phyloP scores from a whole-genome alignment of 2,113 vertebrate genomes.

The Pollimyrus isidori region DNA sequence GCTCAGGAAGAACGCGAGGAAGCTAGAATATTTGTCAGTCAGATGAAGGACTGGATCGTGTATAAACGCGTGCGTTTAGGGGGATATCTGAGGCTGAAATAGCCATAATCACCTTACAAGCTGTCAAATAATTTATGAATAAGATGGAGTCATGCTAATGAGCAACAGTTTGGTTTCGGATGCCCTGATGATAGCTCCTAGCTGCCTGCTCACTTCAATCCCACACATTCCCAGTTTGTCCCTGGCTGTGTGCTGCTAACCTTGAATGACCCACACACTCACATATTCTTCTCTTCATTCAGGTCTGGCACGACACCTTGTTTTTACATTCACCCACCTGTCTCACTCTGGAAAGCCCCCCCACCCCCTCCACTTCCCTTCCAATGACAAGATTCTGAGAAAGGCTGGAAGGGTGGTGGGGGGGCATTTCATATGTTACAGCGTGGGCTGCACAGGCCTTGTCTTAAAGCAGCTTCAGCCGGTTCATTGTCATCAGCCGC shows the following conservation, averaged over 20 bases:
- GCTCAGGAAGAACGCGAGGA: background rate
- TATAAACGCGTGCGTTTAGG: background rate
- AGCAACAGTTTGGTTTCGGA: background rate
- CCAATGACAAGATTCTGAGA: background rate
- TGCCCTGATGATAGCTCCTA: background rate
- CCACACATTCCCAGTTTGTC: background rate
- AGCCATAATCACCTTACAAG: background rate
- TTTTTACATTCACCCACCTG: constrained; percentile 5
- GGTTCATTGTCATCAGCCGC: background rate
- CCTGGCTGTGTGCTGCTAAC: background rate
- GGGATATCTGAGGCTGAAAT: background rate
- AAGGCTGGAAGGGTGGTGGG: background rate
- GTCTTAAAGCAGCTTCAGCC: background rate
- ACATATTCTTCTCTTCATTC: background rate
- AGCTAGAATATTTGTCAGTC: background rate
- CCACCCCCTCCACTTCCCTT: background rate
- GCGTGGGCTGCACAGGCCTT: background rate
- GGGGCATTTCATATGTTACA: background rate
- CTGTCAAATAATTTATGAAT: background rate
- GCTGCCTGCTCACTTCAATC: background rate
- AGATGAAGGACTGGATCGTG: background rate
- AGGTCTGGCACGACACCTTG: background rate
- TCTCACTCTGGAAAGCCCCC: background rate
- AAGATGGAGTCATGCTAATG: background rate
- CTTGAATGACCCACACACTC: background rate